Evolutionary conservation across 2,888 invertebrate genomes (phyloP).

Genomic region (Byasa hedistus): DNA sequence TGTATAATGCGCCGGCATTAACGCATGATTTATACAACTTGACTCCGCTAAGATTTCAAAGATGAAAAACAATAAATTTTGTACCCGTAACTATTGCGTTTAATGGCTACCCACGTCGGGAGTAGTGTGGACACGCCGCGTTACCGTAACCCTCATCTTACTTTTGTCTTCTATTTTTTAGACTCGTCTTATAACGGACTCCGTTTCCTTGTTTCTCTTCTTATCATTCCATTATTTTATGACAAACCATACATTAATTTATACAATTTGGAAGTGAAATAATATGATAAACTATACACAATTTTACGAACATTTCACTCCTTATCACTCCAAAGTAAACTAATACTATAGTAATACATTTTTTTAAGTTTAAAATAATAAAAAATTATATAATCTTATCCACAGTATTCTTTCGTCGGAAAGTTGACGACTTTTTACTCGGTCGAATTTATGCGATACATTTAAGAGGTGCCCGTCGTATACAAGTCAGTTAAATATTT

Average conservation of each 20-base stretch:
- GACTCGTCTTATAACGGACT: too few relatives aligned
- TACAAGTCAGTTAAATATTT: conserved; percentile 73
- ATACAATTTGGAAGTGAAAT: too few relatives aligned
- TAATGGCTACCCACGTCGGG: conserved; percentile 54
- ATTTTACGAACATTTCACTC: too few relatives aligned
- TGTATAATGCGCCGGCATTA: conserved; percentile 78
- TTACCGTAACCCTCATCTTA: background rate
- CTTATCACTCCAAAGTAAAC: too few relatives aligned
- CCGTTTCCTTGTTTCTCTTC: too few relatives aligned
- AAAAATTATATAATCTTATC: conserved; percentile 38
- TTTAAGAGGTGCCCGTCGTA: conserved; percentile 70
- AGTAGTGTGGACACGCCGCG: conserved; percentile 46
- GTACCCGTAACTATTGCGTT: conserved; percentile 76
- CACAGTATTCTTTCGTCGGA: conserved; percentile 38
- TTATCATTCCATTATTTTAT: too few relatives aligned
- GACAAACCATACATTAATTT: too few relatives aligned
- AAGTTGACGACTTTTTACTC: conserved; percentile 74
- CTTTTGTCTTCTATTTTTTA: background rate
- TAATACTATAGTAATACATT: too few relatives aligned
- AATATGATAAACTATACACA: too few relatives aligned
- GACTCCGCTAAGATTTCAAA: conserved; percentile 80
- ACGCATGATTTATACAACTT: conserved; percentile 79
- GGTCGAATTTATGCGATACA: conserved; percentile 74
- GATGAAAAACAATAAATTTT: conserved; percentile 81
- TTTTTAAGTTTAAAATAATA: background rate